Evolutionary conservation across 2,888 invertebrate genomes (phyloP).

Genomic region (Alentia gelatinosa): DNA sequence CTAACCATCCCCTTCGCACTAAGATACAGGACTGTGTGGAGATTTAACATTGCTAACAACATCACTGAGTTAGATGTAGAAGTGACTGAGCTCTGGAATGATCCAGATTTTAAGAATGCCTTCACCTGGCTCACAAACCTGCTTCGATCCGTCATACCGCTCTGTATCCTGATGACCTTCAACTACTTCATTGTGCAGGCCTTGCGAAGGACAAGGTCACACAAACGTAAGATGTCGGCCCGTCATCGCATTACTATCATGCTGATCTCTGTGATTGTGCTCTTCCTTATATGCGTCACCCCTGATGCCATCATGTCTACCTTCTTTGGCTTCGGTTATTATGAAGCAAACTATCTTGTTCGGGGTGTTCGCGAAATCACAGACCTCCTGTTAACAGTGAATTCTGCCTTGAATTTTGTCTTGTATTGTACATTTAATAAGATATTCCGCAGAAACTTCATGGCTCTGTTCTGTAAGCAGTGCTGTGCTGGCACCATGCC

Average conservation of each 20-base stretch:
- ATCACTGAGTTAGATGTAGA: conserved; percentile 68
- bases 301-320: conserved; percentile 70
- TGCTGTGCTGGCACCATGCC: conserved; percentile 19
- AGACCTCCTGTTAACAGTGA: conserved; percentile 65
- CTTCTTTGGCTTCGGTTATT: conserved; percentile 65
- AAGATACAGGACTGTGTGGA: conserved; percentile 72
- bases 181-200: conserved; percentile 78
- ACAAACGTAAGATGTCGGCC: conserved; percentile 43
- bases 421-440: conserved; percentile 63
- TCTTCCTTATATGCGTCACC: conserved; percentile 67
- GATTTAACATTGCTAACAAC: conserved; percentile 66
- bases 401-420: conserved; percentile 62
- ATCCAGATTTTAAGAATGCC: conserved; percentile 72
- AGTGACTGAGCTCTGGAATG: conserved; percentile 73
- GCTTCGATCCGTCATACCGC: conserved; percentile 77
- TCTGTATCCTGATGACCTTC: conserved; percentile 74
- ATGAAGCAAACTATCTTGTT: conserved; percentile 63
- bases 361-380: conserved; percentile 68
- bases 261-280: conserved; percentile 68
- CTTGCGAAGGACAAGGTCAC: conserved; percentile 70
- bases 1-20: conserved; percentile 76
- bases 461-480: conserved; percentile 56
- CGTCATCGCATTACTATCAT: conserved; percentile 67
- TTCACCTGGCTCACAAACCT: conserved; percentile 78
- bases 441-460: conserved; percentile 58